Base-by-base conservation (phyloP, 2,888 invertebrate genomes). In the Drosophila nr. perissopoda region DNA sequence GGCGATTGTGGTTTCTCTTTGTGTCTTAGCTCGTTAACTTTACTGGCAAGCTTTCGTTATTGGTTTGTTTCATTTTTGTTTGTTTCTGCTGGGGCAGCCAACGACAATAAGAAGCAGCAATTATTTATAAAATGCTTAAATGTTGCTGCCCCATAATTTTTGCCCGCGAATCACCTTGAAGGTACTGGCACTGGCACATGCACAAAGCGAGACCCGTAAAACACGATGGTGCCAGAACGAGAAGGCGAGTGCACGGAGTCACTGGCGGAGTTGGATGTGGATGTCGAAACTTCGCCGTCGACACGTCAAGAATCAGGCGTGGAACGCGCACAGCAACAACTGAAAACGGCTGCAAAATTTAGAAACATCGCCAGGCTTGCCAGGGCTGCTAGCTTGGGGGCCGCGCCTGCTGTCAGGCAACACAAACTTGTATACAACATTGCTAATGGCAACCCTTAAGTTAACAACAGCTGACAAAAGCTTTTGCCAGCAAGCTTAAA, bases 301-400 rank as follows among this genome's bases (percentile, higher is more conserved):
- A 45, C 49, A 27, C 54, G 40, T 42, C 34, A 27, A 53, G 40
- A 45, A 56, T 70, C 54, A 42, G 59, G 77, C 73, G 69, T 83
- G 71, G 69, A 76, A 76, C 73, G 82, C 75, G 72, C 76, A 65
- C 83, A 87, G 71, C 82, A 82, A 84, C 85, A 87, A 79, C 80
- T 73, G 76, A 69, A 73, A 67, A 57, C 54, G 49, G 29, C 58
- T 53, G 63, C 51, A 52, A 65, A 76, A 61, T 34, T 67, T 64
- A 13, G 64, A 62, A 57, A 45, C 33, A 56, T 61, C 27, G 57
- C 8, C 38, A 40, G 74, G 63, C 38, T 78, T 78, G 67, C 56
- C 67, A 70, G 25, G 40, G 49, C 38, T 42, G 25, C 54, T 21
- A 18, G 25, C 18, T 38, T 56, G 4, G 13, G 36, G 36, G 53